Percentiles rank a stretch among this genome's conserved stretches.
Evolutionary conservation across 53 echinoderm and acorn worm genomes (phyloP).

Genomic region (Echinometra lucunter): DNA sequence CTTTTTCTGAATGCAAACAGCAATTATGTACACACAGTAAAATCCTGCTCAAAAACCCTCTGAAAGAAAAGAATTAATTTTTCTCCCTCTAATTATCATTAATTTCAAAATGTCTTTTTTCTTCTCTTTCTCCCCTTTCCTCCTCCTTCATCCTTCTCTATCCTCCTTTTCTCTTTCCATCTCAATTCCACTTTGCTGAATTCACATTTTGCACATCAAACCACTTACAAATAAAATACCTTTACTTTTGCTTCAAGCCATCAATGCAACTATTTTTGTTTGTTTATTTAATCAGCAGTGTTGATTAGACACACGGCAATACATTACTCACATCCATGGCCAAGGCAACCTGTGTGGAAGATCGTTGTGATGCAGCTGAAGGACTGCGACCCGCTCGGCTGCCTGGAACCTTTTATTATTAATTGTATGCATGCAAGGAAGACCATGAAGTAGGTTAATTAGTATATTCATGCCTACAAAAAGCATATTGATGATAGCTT

Average conservation of each 20-base stretch:
- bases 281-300: neutral
- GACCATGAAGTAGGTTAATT: neutral
- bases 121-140: neutral
- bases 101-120: neutral
- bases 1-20: no score
- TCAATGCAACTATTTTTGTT: no score
- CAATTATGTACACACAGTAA: no score
- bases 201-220: neutral
- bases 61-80: no score
- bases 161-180: neutral
- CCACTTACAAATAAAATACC: neutral
- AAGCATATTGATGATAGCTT: no score
- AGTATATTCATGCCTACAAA: neutral
- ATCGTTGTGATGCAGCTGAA: conserved; percentile 64
- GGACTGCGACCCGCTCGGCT: conserved; percentile 64
- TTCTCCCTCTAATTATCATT: no score
- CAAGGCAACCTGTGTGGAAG: conserved; percentile 74
- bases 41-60: no score
- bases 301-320: neutral
- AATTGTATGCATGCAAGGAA: conserved; percentile 4
- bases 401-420: conserved; percentile 37
- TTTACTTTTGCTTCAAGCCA: neutral
- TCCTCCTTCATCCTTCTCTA: neutral
- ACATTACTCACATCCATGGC: conserved; percentile 76
- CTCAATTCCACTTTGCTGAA: neutral